Conservation (phyloP, 2,888 invertebrate genomes). For the Pyrocoelia pectoralis region DNA sequence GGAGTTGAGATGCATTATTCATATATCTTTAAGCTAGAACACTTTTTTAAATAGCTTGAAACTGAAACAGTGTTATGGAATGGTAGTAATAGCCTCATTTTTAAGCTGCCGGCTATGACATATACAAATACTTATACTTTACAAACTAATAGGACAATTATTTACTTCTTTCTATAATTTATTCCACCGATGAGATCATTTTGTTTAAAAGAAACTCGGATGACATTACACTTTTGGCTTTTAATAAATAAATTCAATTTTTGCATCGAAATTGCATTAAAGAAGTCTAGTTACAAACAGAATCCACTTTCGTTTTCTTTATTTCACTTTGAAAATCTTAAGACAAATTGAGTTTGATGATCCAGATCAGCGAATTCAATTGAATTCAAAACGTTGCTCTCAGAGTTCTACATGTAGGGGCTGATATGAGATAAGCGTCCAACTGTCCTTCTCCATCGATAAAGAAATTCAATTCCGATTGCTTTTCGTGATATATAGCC, state of each 20-base stretch:
- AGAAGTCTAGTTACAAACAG: neutral
- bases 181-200: neutral
- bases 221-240: no score
- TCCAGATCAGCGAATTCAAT: slow-evolving; percentile 17
- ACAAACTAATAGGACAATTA: slow-evolving; percentile 18
- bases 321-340: slow-evolving; percentile 14
- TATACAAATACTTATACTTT: slow-evolving; percentile 17
- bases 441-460: slow-evolving; percentile 18
- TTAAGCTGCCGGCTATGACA: slow-evolving; percentile 12
- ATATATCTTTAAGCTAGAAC: neutral
- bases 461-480: slow-evolving; percentile 26
- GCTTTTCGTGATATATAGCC: slow-evolving; percentile 22
- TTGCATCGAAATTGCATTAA: neutral
- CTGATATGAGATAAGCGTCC: slow-evolving; percentile 21
- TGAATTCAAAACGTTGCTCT: slow-evolving; percentile 20
- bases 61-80: slow-evolving; percentile 9
- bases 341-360: slow-evolving; percentile 24
- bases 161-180: neutral
- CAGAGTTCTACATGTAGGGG: slow-evolving; percentile 18
- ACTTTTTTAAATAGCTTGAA: slow-evolving; percentile 4
- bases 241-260: neutral
- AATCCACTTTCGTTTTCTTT: slow-evolving; percentile 12
- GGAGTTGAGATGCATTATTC: neutral
- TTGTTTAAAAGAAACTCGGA: neutral
- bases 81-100: slow-evolving; percentile 17